A percentile compares a stretch with the other conserved stretches of the same genome.
phyloP scores from a whole-genome alignment of 2,797 vertebrate genomes.

The Hybognathus amarus region DNA sequence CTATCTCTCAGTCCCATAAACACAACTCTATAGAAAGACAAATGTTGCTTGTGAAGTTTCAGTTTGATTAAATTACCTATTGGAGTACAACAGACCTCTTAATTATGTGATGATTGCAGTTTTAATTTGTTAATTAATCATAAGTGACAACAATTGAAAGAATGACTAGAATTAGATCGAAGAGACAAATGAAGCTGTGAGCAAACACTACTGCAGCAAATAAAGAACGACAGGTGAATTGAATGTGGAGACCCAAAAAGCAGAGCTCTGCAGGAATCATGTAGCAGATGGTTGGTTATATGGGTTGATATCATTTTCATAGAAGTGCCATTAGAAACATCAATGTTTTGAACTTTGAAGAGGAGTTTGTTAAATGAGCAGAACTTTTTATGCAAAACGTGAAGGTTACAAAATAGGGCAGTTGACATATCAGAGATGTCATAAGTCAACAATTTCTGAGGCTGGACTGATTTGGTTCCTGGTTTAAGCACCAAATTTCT shows the following conservation, averaged over 20 bases:
- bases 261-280: conserved; percentile 6
- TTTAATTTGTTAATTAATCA: conserved; percentile 41
- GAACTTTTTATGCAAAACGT: conserved; percentile 4
- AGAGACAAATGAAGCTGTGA: conserved; percentile 18
- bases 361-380: conserved; percentile 10
- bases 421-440: not conserved
- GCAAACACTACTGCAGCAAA: conserved; percentile 6
- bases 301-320: not conserved
- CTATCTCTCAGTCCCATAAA: not conserved
- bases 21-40: not conserved
- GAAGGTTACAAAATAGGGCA: conserved; percentile 1
- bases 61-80: conserved; percentile 21
- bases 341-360: not conserved
- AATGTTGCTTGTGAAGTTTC: conserved; percentile 27
- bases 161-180: conserved; percentile 5
- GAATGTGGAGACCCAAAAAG: not conserved
- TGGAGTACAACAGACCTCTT: not conserved
- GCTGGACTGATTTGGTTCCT: not conserved
- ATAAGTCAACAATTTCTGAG: not conserved
- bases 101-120: conserved; percentile 6
- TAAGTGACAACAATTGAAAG: conserved; percentile 24
- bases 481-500: not conserved
- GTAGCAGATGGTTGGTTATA: conserved; percentile 19
- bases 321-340: not conserved
- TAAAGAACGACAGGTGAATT: not conserved